Evolutionary conservation across 2,888 invertebrate species (phyloP).

Genomic region (Urechis unicinctus): DNA sequence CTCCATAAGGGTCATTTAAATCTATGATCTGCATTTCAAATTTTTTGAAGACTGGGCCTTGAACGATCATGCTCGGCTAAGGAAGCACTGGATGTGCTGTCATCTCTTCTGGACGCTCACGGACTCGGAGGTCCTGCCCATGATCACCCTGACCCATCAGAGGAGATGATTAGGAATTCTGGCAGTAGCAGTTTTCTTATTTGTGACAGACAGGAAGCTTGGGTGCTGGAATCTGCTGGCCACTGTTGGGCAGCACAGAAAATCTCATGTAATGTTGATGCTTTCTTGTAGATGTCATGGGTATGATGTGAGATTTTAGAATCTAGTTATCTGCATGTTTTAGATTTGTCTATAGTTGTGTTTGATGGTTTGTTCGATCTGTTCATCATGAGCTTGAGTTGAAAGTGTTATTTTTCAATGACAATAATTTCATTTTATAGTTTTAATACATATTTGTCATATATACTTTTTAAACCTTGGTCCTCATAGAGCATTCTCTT

Average conservation of each 20-base stretch:
- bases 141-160: slow-evolving; percentile 50
- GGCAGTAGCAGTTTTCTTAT: slow-evolving; percentile 72
- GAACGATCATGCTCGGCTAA: slow-evolving; percentile 63
- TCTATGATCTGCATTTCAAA: background rate
- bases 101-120: slow-evolving; percentile 61
- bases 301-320: background rate
- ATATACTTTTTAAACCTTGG: no score
- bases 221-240: slow-evolving; percentile 72
- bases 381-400: no score
- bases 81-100: slow-evolving; percentile 64
- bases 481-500: no score
- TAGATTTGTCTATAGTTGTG: no score
- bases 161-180: slow-evolving; percentile 28
- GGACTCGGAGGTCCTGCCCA: slow-evolving; percentile 69
- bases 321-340: no score
- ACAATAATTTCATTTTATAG: no score
- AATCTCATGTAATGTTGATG: slow-evolving; percentile 50
- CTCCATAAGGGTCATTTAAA: no score
- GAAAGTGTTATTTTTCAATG: background rate
- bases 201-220: slow-evolving; percentile 65
- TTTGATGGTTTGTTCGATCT: no score
- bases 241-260: slow-evolving; percentile 71
- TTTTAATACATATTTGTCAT: no score
- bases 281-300: background rate
- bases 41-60: slow-evolving; percentile 59